Conservation (phyloP, 2,888 invertebrate genomes). For the Melipona bicolor region DNA sequence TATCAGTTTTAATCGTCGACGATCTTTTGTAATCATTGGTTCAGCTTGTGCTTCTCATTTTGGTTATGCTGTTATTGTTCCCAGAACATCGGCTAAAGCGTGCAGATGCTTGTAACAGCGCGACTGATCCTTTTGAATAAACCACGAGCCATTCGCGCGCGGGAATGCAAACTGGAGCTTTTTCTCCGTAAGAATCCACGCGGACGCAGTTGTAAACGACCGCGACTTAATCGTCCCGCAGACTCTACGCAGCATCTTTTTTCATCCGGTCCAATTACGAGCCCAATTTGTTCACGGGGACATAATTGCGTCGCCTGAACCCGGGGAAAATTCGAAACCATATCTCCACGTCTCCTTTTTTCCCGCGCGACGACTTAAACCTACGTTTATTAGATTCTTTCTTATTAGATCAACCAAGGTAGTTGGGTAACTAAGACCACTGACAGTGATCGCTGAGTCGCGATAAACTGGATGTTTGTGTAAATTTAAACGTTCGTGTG, state of each 20-base stretch:
- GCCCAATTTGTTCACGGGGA: not conserved
- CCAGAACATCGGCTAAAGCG: not conserved
- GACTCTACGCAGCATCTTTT: slow-evolving; percentile 43
- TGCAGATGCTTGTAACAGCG: not conserved
- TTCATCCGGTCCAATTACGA: slow-evolving; percentile 50
- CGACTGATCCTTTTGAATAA: not conserved
- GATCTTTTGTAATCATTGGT: too few relatives aligned
- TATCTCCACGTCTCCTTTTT: slow-evolving; percentile 31
- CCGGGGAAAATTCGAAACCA: slow-evolving; percentile 22
- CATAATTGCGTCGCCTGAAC: slow-evolving; percentile 29
- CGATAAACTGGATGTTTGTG: too few relatives aligned
- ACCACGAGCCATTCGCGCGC: not conserved
- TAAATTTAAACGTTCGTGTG: too few relatives aligned
- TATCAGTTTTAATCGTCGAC: too few relatives aligned
- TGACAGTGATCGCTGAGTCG: too few relatives aligned
- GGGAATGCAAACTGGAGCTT: not conserved
- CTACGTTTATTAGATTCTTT: not conserved
- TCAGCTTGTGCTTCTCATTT: too few relatives aligned
- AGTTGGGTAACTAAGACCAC: too few relatives aligned
- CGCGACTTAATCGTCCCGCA: slow-evolving; percentile 44
- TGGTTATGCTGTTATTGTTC: not conserved
- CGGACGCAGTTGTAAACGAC: slow-evolving; percentile 51
- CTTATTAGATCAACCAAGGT: not conserved
- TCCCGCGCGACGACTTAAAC: not conserved
- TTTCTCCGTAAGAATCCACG: slow-evolving; percentile 32